These are phyloP conservation scores for Entosphenus tridentatus DNA, from an alignment of 2,113 vertebrate genomes.

Conservation along the genomic window DNA sequence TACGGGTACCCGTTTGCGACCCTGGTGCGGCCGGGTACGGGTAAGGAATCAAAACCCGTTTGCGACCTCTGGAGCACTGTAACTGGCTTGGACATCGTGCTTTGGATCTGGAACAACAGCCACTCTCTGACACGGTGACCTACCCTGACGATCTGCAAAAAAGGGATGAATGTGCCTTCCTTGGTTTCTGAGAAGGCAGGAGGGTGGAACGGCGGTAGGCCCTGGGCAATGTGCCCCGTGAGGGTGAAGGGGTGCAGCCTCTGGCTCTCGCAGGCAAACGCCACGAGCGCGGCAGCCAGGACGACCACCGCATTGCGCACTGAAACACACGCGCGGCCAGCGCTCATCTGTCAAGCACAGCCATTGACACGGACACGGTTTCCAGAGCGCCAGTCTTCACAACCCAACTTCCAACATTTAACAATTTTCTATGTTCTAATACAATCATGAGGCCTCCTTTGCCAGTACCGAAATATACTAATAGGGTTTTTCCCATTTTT, in stretches of 20 bases:
- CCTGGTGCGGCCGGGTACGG: too few relatives aligned
- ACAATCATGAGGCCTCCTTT: too few relatives aligned
- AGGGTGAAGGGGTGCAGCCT: slow-evolving; percentile 40
- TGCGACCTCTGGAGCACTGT: too few relatives aligned
- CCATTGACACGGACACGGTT: too few relatives aligned
- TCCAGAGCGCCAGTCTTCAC: background rate
- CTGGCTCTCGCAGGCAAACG: slow-evolving; percentile 39
- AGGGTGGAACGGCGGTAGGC: slow-evolving; percentile 32
- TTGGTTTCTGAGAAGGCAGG: slow-evolving; percentile 34
- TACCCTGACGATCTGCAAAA: slow-evolving; percentile 35
- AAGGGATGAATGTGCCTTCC: slow-evolving; percentile 37
- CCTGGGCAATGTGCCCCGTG: slow-evolving; percentile 38
- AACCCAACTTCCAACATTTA: background rate
- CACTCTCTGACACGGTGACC: background rate
- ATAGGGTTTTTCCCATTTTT: too few relatives aligned
- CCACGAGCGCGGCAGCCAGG: slow-evolving; percentile 39
- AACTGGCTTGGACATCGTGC: too few relatives aligned
- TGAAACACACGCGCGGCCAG: slow-evolving; percentile 11
- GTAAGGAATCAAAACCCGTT: too few relatives aligned
- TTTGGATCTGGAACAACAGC: too few relatives aligned
- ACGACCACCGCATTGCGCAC: slow-evolving; percentile 64
- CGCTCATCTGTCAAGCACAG: background rate
- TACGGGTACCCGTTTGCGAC: too few relatives aligned
- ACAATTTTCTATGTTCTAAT: too few relatives aligned
- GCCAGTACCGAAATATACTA: too few relatives aligned